Evolutionary conservation across 2,797 vertebrate species (phyloP), one percentile per base, ranked within the genome.

Genomic region (Nannoperca australis): DNA sequence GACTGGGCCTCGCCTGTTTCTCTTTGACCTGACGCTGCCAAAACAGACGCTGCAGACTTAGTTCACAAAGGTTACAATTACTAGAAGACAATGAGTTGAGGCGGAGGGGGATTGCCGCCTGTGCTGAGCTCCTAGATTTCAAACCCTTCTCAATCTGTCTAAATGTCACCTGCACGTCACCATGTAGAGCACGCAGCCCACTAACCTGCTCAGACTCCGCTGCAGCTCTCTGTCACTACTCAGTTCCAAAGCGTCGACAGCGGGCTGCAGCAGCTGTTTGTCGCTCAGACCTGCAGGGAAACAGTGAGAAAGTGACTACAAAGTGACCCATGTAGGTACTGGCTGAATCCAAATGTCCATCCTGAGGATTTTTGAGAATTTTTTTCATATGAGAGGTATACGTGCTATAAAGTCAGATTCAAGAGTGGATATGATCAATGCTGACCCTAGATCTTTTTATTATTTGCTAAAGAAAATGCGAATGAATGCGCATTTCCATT

Each of bases 1-100:
- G 51, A 95, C 94, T 0, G 96, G 95, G 0, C 96, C 95, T 38
- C 96, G 90, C 7, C 96, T 88, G 93, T 93, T 97, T 62, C 96
- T 95, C 88, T 93, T 95, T 8, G 96, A 95, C 78, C 96, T 95
- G 86, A 92, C 92, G 24, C 85, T 78, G 76, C 20, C 42, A 56
- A 59, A 44, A 44, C 13, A 70, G 3, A 78, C 32, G 30, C 20
- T 1, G 15, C 36, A 50, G n/a, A 40, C n/a, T 72, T 22, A 44
- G 7, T 27, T 27, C 24, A 27, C 24, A 27, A 27, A 27, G 24
- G 1, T 27, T 2, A 27, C 24, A 27, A 27, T 27, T 27, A 27
- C 24, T 27, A 27, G 24, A 27, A 2, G 24, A 27, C 2, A 27
- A 27, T 27, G 24, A 27, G 24, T 27, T 22, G 36, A 3, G 45